Conservation (phyloP, 2,888 invertebrate species). For the Plagodis pulveraria region DNA sequence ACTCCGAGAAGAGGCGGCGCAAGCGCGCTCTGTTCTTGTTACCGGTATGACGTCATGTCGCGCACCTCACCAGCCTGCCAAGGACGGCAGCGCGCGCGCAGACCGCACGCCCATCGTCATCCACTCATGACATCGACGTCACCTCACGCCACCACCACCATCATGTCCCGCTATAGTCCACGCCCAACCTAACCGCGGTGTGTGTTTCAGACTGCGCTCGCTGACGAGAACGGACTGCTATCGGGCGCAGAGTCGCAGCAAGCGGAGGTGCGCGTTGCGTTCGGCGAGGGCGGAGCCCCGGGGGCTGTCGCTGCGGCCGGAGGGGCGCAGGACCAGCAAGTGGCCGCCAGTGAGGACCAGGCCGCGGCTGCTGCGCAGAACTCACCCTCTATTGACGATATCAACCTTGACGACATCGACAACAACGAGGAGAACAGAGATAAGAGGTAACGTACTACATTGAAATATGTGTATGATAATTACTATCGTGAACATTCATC, state of each 20-base stretch:
- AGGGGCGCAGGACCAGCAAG: slow-evolving; percentile 64
- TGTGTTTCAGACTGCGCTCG: slow-evolving; percentile 65
- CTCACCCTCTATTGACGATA: slow-evolving; percentile 87
- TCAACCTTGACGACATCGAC: slow-evolving; percentile 89
- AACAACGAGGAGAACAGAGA: slow-evolving; percentile 91
- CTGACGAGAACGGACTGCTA: slow-evolving; percentile 77
- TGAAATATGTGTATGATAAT: background rate
- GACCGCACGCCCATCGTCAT: slow-evolving; percentile 55
- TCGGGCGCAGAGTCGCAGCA: slow-evolving; percentile 86
- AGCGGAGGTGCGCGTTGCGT: slow-evolving; percentile 86
- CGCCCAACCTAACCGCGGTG: slow-evolving; percentile 6
- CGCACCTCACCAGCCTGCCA: slow-evolving; percentile 78
- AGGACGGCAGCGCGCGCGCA: slow-evolving; percentile 76
- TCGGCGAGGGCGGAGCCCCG: slow-evolving; percentile 61
- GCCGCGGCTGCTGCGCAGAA: slow-evolving; percentile 86
- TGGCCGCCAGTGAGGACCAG: slow-evolving; percentile 68
- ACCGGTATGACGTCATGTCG: slow-evolving; percentile 75
- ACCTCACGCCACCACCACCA: slow-evolving; percentile 18
- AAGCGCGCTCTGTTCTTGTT: slow-evolving; percentile 66
- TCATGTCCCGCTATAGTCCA: slow-evolving; percentile 7
- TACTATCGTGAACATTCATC: no score
- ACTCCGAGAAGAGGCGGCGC: slow-evolving; percentile 44
- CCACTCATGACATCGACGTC: slow-evolving; percentile 40
- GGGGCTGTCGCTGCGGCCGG: slow-evolving; percentile 10
- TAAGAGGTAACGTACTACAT: slow-evolving; percentile 84